Base-by-base conservation (phyloP, 2,113 vertebrate species). In the Hypocryptadius cinnamomeus region DNA sequence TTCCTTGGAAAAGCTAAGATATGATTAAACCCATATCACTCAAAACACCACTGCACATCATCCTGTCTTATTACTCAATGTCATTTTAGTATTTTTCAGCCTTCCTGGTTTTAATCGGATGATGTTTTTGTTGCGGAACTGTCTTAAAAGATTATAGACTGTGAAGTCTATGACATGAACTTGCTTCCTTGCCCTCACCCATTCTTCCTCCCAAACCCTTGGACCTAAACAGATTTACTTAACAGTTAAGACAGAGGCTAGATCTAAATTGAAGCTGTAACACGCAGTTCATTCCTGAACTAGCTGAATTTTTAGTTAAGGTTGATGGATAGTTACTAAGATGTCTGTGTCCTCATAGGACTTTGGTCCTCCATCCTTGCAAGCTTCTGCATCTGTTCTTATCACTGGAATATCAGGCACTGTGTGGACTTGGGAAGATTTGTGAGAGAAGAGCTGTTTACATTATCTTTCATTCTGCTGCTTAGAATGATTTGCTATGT, bases 171-270 rank as follows among this genome's bases (percentile, higher is more conserved):
- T 40, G 50, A 66, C 63, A 45, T 70, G 15, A 86, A 47, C 14
- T 81, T 79, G 28, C 20, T 61, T 59, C 16, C 23, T 77, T 3
- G 5, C 8, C 17, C 18, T 23, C 0, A 1, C 25, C 9, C 8
- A 3, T 14, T 17, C 3, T 19, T 47, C 13, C 7, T 25, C 19
- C 15, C 4, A 10, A 5, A 19, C 18, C 25, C 6, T 30, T 40
- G 33, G 24, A 47, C 70, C 40, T 79, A 25, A 84, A 28, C 10
- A 51, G 44, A 86, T 68, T 63, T 70, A 63, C 28, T 33, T 15
- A 69, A 37, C 7, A 48, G 31, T 57, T 48, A 28, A 63, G 63
- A 68, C 10, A 9, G 14, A 5, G n/a, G 50, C 37, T 47, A 39
- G 30, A 21, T 54, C 8, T 63, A 48, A 79, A 20, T 8, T 78